Evolutionary conservation across 2,797 vertebrate species (phyloP).

Genomic region (Acestrorhynchus altus): DNA sequence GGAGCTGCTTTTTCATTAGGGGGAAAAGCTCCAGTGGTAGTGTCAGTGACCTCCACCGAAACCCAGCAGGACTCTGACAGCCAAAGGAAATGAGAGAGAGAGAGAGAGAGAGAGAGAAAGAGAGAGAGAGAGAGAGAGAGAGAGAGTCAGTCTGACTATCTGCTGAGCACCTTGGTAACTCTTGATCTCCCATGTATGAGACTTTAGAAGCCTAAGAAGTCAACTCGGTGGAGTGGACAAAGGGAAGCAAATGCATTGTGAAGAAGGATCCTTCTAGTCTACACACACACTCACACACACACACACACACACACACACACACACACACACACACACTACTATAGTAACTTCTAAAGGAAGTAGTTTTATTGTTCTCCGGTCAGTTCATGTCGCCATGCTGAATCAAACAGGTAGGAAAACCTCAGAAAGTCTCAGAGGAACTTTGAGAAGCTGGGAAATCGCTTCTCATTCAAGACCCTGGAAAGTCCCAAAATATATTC

Average conservation of each 20-base stretch:
- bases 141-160: slow-evolving; percentile 69
- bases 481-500: too few species aligned
- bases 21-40: slow-evolving; percentile 66
- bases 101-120: slow-evolving; percentile 43
- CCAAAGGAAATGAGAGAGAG: slow-evolving; percentile 85
- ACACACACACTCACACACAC: slow-evolving; percentile 72
- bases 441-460: too few species aligned
- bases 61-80: slow-evolving; percentile 80
- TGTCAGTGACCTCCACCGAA: slow-evolving; percentile 79
- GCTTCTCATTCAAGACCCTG: too few species aligned
- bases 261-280: slow-evolving; percentile 60
- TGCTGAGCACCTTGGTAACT: slow-evolving; percentile 86
- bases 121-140: slow-evolving; percentile 45
- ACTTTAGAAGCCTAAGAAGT: slow-evolving; percentile 81
- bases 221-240: slow-evolving; percentile 80
- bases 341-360: background rate
- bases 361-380: background rate
- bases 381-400: background rate
- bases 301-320: slow-evolving; percentile 41
- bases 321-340: background rate
- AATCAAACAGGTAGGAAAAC: background rate
- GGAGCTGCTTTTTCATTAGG: slow-evolving; percentile 71
- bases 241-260: slow-evolving; percentile 79
- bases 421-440: background rate
- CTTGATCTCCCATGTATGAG: slow-evolving; percentile 89